These are phyloP conservation scores for Agrilus biguttatus DNA, from an alignment of 2,888 invertebrate species.

Conservation along the genomic window DNA sequence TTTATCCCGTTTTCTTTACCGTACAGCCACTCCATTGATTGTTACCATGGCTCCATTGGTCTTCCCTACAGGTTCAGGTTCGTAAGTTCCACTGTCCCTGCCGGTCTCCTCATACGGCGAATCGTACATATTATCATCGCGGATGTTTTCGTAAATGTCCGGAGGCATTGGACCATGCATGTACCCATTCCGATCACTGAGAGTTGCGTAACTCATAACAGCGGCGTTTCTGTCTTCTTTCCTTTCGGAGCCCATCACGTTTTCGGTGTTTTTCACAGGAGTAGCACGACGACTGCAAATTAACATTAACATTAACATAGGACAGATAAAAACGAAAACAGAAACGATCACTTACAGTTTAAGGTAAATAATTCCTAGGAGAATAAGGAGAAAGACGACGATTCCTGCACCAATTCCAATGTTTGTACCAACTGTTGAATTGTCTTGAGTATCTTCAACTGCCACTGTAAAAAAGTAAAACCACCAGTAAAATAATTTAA, in stretches of 20 bases:
- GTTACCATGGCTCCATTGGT: conserved; percentile 52
- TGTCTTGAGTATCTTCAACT: conserved; percentile 55
- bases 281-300: conserved; percentile 61
- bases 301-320: conserved; percentile 3
- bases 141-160: conserved; percentile 46
- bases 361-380: conserved; percentile 66
- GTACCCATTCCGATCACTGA: conserved; percentile 52
- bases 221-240: conserved; percentile 79
- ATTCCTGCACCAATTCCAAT: conserved; percentile 76
- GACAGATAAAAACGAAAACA: background rate
- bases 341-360: conserved; percentile 50
- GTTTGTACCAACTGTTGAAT: conserved; percentile 59
- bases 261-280: conserved; percentile 78
- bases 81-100: conserved; percentile 41
- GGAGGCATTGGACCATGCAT: conserved; percentile 22
- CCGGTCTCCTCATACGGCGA: conserved; percentile 57
- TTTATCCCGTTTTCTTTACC: conserved; percentile 33
- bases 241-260: conserved; percentile 71
- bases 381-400: conserved; percentile 61
- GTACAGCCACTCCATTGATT: conserved; percentile 78
- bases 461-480: conserved; percentile 29
- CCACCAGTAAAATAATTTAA: background rate
- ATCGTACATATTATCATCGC: conserved; percentile 59
- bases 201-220: conserved; percentile 76
- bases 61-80: conserved; percentile 48